A percentile compares a stretch with the other conserved stretches of the same genome.
phyloP scores from a whole-genome alignment of 1,140 invertebrate species.

The Leucophenga varia region DNA sequence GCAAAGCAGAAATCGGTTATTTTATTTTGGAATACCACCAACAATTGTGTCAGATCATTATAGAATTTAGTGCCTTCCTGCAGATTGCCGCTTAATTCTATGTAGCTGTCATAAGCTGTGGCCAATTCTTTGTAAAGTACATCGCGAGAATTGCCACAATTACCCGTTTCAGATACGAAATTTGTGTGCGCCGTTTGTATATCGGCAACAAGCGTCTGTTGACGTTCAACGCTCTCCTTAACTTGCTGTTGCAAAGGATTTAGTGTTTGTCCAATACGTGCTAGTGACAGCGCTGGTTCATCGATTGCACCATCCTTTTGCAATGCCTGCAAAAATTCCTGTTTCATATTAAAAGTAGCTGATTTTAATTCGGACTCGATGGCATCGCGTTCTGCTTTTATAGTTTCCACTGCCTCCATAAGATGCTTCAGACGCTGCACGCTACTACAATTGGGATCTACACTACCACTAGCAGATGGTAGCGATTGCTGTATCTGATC shows the following conservation, averaged over 20 bases:
- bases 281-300: constrained; percentile 77
- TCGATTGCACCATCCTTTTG: constrained; percentile 83
- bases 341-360: constrained; percentile 81
- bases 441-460: constrained; percentile 62
- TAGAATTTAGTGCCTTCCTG: constrained; percentile 98
- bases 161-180: constrained; percentile 74
- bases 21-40: constrained; percentile 96
- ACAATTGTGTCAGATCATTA: constrained; percentile 93
- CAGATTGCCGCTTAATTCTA: constrained; percentile 86
- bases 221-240: constrained; percentile 72
- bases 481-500: constrained; percentile 66
- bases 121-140: constrained; percentile 82
- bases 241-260: constrained; percentile 81
- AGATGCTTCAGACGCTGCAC: constrained; percentile 72
- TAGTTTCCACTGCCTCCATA: constrained; percentile 82
- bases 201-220: constrained; percentile 75
- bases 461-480: constrained; percentile 61
- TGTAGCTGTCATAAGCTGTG: constrained; percentile 86
- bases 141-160: constrained; percentile 71
- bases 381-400: constrained; percentile 86
- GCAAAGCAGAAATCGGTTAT: constrained; percentile 98
- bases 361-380: constrained; percentile 87
- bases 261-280: constrained; percentile 77
- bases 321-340: constrained; percentile 77
- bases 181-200: constrained; percentile 77